phyloP scores from a whole-genome alignment of 2,888 invertebrate genomes.

The Tridacna crocea region DNA sequence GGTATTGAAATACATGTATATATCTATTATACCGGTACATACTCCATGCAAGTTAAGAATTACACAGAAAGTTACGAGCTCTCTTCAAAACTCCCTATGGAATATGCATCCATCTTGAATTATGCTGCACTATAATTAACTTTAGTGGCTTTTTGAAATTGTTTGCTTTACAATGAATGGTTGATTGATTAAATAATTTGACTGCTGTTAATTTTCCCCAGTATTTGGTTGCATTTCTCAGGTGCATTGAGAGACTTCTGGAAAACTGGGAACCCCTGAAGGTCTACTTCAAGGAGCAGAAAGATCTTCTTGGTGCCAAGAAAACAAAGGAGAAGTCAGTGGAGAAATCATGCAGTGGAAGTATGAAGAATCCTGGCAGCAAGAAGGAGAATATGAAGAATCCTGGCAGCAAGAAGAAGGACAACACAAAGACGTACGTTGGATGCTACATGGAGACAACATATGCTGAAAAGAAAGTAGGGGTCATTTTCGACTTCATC shows the following conservation, averaged over 20 bases:
- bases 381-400: not conserved
- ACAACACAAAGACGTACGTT: not conserved
- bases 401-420: not conserved
- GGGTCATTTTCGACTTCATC: not conserved
- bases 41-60: too few relatives aligned
- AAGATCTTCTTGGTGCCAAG: constrained; percentile 9
- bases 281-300: constrained; percentile 37
- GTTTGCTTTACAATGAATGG: too few relatives aligned
- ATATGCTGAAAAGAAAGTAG: not conserved
- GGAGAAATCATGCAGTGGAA: too few relatives aligned
- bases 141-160: too few relatives aligned
- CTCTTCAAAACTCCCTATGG: too few relatives aligned
- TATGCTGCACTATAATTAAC: too few relatives aligned
- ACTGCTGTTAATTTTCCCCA: too few relatives aligned
- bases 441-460: not conserved
- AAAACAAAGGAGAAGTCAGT: not conserved
- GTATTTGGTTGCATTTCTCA: constrained; percentile 4
- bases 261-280: not conserved
- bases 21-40: too few relatives aligned
- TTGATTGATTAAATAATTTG: too few relatives aligned
- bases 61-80: too few relatives aligned
- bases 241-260: constrained; percentile 19
- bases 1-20: too few relatives aligned
- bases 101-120: too few relatives aligned
- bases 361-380: not conserved